A percentile compares a stretch with the other conserved stretches of the same genome.
Evolutionary conservation across 1,140 invertebrate genomes (phyloP).

Genomic region (Drosophila miranda): DNA sequence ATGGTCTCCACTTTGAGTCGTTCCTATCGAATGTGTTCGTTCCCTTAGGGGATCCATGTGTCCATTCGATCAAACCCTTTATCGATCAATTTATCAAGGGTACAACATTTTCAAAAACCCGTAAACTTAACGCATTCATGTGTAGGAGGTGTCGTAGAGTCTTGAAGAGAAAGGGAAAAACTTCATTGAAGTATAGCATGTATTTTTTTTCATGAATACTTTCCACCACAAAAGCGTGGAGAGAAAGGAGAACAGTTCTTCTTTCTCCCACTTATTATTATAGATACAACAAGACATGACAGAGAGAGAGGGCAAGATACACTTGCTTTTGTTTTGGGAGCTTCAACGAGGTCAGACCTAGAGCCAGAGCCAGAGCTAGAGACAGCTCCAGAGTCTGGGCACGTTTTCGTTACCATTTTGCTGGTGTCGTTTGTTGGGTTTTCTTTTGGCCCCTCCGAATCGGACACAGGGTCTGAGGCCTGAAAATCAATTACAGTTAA

Average conservation of each 20-base stretch:
- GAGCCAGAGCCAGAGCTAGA: slow-evolving; percentile 13
- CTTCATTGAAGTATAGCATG: slow-evolving; percentile 11
- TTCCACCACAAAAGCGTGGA: slow-evolving; percentile 5
- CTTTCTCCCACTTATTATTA: slow-evolving; percentile 20
- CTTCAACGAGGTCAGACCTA: slow-evolving; percentile 48
- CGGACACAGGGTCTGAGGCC: slow-evolving; percentile 38
- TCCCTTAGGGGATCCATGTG: too few species aligned
- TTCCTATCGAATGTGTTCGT: too few species aligned
- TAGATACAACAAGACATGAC: neutral
- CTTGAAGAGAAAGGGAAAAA: slow-evolving; percentile 37
- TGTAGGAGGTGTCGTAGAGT: neutral
- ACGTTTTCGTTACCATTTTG: slow-evolving; percentile 72
- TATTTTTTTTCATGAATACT: slow-evolving; percentile 28
- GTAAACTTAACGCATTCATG: neutral
- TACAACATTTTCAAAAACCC: too few species aligned
- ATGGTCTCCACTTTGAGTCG: too few species aligned
- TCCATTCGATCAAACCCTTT: too few species aligned
- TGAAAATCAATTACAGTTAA: slow-evolving; percentile 74
- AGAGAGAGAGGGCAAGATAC: neutral
- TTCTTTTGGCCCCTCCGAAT: slow-evolving; percentile 26
- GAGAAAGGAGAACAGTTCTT: slow-evolving; percentile 47
- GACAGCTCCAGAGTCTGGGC: slow-evolving; percentile 49
- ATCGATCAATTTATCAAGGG: too few species aligned
- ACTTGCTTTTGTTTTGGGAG: slow-evolving; percentile 15
- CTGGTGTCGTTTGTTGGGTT: slow-evolving; percentile 12